Evolutionary conservation across 2,113 vertebrate species (phyloP).

Genomic region (Passer montanus): DNA sequence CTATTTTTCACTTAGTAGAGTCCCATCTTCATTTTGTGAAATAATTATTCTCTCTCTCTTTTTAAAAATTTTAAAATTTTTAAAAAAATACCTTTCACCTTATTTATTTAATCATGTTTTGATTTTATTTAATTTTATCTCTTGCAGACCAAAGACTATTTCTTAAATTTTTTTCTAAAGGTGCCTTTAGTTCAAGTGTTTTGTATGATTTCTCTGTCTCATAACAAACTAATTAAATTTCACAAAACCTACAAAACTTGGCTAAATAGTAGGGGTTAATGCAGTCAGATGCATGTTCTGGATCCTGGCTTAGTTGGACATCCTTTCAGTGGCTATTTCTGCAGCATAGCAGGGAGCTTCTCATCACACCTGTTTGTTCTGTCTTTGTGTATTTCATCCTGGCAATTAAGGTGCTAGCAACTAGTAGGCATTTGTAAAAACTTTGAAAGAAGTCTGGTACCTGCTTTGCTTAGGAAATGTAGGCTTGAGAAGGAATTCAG

Average conservation of each 20-base stretch:
- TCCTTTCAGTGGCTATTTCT: neutral
- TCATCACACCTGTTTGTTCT: neutral
- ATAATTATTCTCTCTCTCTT: neutral
- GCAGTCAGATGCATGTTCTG: neutral
- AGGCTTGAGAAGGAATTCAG: neutral
- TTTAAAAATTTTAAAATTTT: neutral
- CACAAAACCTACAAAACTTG: neutral
- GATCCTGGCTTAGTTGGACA: neutral
- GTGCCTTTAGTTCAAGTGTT: neutral
- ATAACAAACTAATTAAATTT: neutral
- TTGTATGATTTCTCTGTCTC: neutral
- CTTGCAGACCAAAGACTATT: rapidly evolving
- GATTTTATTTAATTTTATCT: neutral
- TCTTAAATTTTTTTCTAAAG: neutral
- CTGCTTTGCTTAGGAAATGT: neutral
- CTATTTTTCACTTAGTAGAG: rapidly evolving
- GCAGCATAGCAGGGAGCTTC: neutral
- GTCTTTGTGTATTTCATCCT: neutral
- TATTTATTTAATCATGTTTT: neutral
- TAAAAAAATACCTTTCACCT: neutral
- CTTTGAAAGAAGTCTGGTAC: neutral
- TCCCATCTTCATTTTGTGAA: neutral
- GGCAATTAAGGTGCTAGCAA: neutral
- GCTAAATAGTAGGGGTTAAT: neutral
- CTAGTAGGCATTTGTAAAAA: neutral